Percentiles rank a stretch among this genome's conserved stretches.
These are phyloP conservation scores for Phrynocephalus versicolor DNA, from an alignment of 2,113 vertebrate genomes.

Conservation along the genomic window DNA sequence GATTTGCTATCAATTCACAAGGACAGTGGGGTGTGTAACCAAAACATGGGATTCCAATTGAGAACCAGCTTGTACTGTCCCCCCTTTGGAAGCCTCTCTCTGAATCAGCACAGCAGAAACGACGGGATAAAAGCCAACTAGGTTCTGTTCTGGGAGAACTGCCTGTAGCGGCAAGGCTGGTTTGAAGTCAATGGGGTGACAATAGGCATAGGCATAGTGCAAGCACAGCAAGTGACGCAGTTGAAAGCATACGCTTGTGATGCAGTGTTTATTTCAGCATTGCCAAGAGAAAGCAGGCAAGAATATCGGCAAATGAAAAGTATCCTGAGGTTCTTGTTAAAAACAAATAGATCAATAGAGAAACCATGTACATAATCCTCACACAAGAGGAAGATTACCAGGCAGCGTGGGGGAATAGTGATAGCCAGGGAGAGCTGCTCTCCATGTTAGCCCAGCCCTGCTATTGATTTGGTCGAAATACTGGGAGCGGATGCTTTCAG, in stretches of 20 bases:
- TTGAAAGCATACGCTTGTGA: too few relatives aligned
- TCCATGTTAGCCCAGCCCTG: not conserved
- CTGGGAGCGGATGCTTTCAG: not conserved
- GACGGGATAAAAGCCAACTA: not conserved
- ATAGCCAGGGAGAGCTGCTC: not conserved
- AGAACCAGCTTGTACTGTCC: conserved; percentile 45
- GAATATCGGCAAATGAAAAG: not conserved
- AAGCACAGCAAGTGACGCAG: not conserved
- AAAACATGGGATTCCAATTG: conserved; percentile 58
- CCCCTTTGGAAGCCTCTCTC: conserved; percentile 50
- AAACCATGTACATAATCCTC: too few relatives aligned
- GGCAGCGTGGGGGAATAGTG: not conserved
- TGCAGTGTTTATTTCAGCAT: not conserved
- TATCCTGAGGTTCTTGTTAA: not conserved
- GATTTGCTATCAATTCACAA: conserved; percentile 42
- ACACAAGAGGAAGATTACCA: not conserved
- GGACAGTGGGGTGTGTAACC: conserved; percentile 58
- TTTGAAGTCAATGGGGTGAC: not conserved
- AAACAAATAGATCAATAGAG: too few relatives aligned
- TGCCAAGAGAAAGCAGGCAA: not conserved
- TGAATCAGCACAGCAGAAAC: not conserved
- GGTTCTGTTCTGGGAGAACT: not conserved
- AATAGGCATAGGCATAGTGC: too few relatives aligned
- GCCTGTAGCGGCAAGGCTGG: not conserved
- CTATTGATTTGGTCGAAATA: not conserved